These are phyloP conservation scores for Neopelma chrysocephalum DNA, from an alignment of 2,797 vertebrate species.

Conservation along the genomic window DNA sequence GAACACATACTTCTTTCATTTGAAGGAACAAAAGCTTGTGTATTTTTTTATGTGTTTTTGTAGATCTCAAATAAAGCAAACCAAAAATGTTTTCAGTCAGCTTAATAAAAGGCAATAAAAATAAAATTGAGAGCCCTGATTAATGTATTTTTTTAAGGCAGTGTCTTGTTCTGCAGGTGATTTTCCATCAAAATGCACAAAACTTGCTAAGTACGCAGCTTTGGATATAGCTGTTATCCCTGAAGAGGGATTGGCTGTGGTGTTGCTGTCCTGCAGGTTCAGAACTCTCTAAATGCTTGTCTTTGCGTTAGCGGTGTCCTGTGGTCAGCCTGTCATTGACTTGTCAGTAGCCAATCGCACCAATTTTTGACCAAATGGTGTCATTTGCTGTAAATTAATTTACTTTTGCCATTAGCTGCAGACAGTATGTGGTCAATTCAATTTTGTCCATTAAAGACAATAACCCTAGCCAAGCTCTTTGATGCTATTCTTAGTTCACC, in stretches of 20 bases:
- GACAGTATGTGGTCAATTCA: conserved; percentile 27
- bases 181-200: not conserved
- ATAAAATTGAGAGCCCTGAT: not conserved
- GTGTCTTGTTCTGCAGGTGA: not conserved
- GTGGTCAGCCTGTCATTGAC: conserved; percentile 9
- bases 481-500: conserved; percentile 42
- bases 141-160: not conserved
- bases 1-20: not conserved
- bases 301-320: not conserved
- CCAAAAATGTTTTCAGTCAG: not conserved
- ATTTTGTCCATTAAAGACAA: conserved; percentile 67
- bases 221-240: not conserved
- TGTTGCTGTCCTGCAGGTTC: not conserved
- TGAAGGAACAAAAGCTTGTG: not conserved
- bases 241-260: not conserved
- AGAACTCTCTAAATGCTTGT: not conserved
- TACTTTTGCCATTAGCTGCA: conserved; percentile 59
- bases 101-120: not conserved
- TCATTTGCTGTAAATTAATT: conserved; percentile 60
- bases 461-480: conserved; percentile 46
- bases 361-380: conserved; percentile 9
- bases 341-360: not conserved
- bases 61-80: not conserved
- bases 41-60: not conserved
- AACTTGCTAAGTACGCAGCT: not conserved